A percentile compares a stretch with the other conserved stretches of the same genome.
These are phyloP conservation scores for Orthosia cruda DNA, from an alignment of 2,888 invertebrate genomes.

Conservation along the genomic window DNA sequence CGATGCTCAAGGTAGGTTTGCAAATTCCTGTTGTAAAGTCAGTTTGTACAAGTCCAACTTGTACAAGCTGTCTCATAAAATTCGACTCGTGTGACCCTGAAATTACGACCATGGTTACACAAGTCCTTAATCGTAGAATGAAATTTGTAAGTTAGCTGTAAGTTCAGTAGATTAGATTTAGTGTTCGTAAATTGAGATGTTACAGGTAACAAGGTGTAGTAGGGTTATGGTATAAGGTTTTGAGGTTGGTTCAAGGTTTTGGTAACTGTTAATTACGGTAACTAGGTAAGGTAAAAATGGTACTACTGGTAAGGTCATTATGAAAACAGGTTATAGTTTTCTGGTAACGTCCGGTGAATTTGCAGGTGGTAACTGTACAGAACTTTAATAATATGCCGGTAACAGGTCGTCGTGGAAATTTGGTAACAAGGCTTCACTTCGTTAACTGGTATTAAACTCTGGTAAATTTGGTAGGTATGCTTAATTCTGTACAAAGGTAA, in stretches of 20 bases:
- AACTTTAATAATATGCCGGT: too few relatives aligned
- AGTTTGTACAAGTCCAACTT: constrained; percentile 53
- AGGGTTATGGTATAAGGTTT: not conserved
- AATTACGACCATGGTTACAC: constrained; percentile 63
- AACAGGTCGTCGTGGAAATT: too few relatives aligned
- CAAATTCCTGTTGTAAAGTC: constrained; percentile 69
- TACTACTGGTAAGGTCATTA: not conserved
- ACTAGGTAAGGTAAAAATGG: not conserved
- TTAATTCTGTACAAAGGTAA: too few relatives aligned
- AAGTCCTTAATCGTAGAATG: constrained; percentile 80
- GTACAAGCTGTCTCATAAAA: constrained; percentile 59
- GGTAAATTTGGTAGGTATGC: too few relatives aligned
- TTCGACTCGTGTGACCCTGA: constrained; percentile 58
- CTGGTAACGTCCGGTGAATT: too few relatives aligned
- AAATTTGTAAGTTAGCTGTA: constrained; percentile 86
- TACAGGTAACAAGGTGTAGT: constrained; percentile 47
- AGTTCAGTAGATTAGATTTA: constrained; percentile 56
- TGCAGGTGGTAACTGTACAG: too few relatives aligned
- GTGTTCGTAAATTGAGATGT: constrained; percentile 30
- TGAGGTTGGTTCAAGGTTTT: not conserved
- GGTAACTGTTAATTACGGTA: not conserved
- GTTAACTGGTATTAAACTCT: too few relatives aligned
- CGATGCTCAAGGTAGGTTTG: constrained; percentile 92
- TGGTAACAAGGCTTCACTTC: too few relatives aligned
- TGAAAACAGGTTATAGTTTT: too few relatives aligned